Base-by-base conservation (phyloP, 2,113 vertebrate species). In the Mungos mungo region DNA sequence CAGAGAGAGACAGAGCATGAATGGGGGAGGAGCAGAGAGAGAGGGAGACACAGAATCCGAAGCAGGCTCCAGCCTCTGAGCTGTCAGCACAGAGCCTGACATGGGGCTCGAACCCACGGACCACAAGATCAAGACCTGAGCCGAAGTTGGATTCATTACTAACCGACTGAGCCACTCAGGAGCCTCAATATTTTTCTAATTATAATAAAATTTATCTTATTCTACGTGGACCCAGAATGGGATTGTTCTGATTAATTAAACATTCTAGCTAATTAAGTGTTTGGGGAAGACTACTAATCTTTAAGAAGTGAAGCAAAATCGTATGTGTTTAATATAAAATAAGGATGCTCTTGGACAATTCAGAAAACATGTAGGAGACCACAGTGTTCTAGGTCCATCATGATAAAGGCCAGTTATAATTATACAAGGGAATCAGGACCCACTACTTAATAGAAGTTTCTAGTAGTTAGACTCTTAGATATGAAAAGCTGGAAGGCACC, bases 151-250 rank as follows among this genome's bases (percentile, higher is more conserved):
- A 47, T 47, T 9, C 10, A 9, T 47, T 2, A 47, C 10, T 47
- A 47, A 47, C 45, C 45, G 45, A 47, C 45, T 47, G 45, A 47
- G 45, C 45, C 45, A 47, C 45, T 1, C 45, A 47, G 45, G 45
- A 1, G 45, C 45, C 45, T 47, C 45, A 68, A 87, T 96, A 41
- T 91, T 94, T 96, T 83, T 82, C 83, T 65, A 95, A 93, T 96
- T 93, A 72, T 60, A 95, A 23, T 72, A 87, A 92, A 84, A 96
- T 82, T 91, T 96, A 72, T 96, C 74, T 92, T 97, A 93, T 52
- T 90, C 31, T 41, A 88, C 31, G 69, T 66, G 38, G 45, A 90
- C 80, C 91, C 57, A 92, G 50, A 92, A 92, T 38, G n/a, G 66
- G 66, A 41, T 57, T 79, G 77, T 88, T 96, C 27, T 65, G 76